phyloP scores from a whole-genome alignment of 2,113 vertebrate species.

The Camelus bactrianus region DNA sequence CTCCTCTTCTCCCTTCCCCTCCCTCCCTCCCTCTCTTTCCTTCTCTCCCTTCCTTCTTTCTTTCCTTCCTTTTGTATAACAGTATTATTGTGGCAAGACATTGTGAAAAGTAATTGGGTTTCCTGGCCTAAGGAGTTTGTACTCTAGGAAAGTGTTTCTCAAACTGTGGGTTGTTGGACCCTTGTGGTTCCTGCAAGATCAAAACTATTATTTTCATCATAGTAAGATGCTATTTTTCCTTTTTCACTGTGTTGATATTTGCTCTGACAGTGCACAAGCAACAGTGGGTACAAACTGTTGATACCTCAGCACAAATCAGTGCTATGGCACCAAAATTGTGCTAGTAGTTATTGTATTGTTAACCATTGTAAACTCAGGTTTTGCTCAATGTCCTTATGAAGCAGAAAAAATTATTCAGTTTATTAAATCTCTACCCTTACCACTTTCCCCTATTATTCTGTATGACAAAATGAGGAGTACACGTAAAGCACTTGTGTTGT shows the following conservation, averaged over 20 bases:
- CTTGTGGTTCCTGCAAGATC: neutral
- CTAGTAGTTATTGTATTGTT: neutral
- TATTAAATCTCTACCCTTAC: neutral
- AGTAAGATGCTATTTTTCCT: neutral
- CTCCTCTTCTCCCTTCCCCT: neutral
- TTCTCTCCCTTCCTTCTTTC: neutral
- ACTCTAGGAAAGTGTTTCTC: neutral
- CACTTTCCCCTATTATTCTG: neutral
- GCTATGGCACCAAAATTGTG: neutral
- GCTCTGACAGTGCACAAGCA: neutral
- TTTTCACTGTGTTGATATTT: constrained; percentile 4
- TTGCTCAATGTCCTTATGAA: neutral
- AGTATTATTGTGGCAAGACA: neutral
- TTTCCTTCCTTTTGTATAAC: no score
- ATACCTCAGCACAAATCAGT: neutral
- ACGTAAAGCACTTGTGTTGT: neutral
- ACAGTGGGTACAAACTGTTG: neutral
- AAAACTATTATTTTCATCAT: neutral
- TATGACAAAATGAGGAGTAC: neutral
- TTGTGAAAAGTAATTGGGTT: constrained; percentile 13
- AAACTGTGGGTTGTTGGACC: neutral
- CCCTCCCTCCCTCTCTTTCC: neutral
- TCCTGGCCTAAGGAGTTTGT: neutral
- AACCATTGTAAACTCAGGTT: neutral
- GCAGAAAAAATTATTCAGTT: neutral